Conservation (phyloP, 1,140 invertebrate genomes). For the Drosophila sp. region DNA sequence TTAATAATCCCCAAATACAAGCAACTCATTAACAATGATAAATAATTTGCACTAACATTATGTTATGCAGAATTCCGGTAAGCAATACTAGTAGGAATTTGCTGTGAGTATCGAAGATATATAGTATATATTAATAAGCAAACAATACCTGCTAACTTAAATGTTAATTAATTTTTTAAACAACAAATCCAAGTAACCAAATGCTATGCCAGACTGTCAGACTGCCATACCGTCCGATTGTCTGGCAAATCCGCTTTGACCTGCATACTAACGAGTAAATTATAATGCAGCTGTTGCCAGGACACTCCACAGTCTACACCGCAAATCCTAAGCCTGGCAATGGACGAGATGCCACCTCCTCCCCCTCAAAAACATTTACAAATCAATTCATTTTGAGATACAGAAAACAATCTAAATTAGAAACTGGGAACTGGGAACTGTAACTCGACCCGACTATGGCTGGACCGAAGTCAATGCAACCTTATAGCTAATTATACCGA, state of each 20-base stretch:
- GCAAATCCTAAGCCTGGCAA: slow-evolving; percentile 34
- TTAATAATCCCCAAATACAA: too few relatives aligned
- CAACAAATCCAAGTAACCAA: slow-evolving; percentile 30
- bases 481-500: slow-evolving; percentile 52
- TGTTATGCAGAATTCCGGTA: neutral
- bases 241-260: slow-evolving; percentile 48
- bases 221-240: slow-evolving; percentile 10
- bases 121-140: neutral
- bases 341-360: slow-evolving; percentile 9
- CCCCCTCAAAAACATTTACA: slow-evolving; percentile 50
- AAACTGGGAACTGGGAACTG: slow-evolving; percentile 6
- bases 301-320: slow-evolving; percentile 1
- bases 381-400: slow-evolving; percentile 54
- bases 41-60: neutral
- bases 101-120: neutral
- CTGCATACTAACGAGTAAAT: slow-evolving; percentile 67
- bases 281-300: slow-evolving; percentile 61
- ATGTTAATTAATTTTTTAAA: slow-evolving; percentile 63
- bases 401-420: neutral
- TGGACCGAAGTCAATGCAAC: slow-evolving; percentile 44
- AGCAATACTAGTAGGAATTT: neutral
- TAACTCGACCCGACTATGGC: slow-evolving; percentile 1
- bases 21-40: too few relatives aligned
- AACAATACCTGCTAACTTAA: slow-evolving; percentile 16
- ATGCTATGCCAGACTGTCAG: slow-evolving; percentile 10